Evolutionary conservation across 2,888 invertebrate genomes (phyloP).

Genomic region (Baccha elongata): DNA sequence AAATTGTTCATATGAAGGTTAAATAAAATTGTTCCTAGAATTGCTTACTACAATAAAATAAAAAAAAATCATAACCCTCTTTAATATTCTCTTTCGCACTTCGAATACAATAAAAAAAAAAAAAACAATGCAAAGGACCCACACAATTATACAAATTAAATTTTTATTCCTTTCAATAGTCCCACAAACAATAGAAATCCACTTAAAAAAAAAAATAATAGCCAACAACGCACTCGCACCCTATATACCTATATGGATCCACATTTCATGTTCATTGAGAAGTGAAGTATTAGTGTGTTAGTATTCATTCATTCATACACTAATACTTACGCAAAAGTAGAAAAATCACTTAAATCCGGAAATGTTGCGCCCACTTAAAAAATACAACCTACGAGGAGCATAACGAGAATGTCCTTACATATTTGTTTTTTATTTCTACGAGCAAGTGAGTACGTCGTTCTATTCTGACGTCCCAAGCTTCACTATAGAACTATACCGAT

Average conservation of each 20-base stretch:
- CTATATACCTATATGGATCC: not conserved
- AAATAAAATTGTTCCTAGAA: not conserved
- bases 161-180: slow-evolving; percentile 52
- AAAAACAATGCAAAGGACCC: not conserved
- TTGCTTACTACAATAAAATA: not conserved
- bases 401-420: slow-evolving; percentile 24
- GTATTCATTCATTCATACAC: slow-evolving; percentile 24
- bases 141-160: slow-evolving; percentile 44
- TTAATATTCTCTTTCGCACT: slow-evolving; percentile 15
- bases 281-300: not conserved
- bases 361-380: slow-evolving; percentile 29
- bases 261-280: not conserved
- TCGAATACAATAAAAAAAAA: slow-evolving; percentile 1
- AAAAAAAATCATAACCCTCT: not conserved
- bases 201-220: slow-evolving; percentile 35
- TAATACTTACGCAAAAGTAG: not conserved
- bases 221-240: slow-evolving; percentile 26
- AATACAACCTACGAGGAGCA: slow-evolving; percentile 14
- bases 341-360: slow-evolving; percentile 5
- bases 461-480: slow-evolving; percentile 1
- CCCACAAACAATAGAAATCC: slow-evolving; percentile 53
- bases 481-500: slow-evolving; percentile 42
- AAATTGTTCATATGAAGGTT: slow-evolving; percentile 3
- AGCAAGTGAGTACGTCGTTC: slow-evolving; percentile 18
- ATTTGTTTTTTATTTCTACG: not conserved